Evolutionary conservation across 2,113 vertebrate genomes (phyloP).

Genomic region (Poeciliopsis turrubarensis): DNA sequence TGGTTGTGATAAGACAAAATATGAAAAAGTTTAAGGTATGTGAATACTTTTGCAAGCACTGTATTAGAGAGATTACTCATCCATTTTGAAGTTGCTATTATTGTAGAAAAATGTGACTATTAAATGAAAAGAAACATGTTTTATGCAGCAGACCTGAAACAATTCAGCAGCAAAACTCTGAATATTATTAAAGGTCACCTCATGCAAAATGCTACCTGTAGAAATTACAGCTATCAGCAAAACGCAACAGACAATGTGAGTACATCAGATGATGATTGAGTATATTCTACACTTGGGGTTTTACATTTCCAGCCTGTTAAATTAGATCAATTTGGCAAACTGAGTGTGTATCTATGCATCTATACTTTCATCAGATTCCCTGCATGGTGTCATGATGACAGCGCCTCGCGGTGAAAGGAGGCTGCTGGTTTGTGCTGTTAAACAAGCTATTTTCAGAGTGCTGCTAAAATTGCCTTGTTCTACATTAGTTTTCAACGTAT

Average conservation of each 20-base stretch:
- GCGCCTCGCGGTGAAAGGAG: constrained; percentile 9
- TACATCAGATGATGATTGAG: constrained; percentile 1
- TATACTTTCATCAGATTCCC: constrained; percentile 16
- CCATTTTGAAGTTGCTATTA: background rate
- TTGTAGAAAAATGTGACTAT: background rate
- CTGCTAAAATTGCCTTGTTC: constrained; percentile 33
- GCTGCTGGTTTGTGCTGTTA: constrained; percentile 16
- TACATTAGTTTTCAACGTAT: constrained; percentile 33
- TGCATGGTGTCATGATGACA: constrained; percentile 30
- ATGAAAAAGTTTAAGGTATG: background rate
- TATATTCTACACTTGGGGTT: background rate
- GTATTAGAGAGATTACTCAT: background rate
- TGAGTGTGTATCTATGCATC: constrained; percentile 16
- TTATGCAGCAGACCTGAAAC: background rate
- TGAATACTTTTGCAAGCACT: background rate
- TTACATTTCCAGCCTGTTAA: background rate
- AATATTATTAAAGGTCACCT: background rate
- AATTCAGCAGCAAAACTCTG: background rate
- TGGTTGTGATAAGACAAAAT: too few relatives aligned
- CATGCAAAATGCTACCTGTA: too few relatives aligned
- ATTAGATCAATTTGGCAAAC: background rate
- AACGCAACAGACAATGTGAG: background rate
- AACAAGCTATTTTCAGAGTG: constrained; percentile 30
- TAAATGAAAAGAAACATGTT: background rate
- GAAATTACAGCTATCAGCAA: too few relatives aligned